A percentile compares a stretch with the other conserved stretches of the same genome.
These are phyloP conservation scores for Leptopilina drosophilae DNA, from an alignment of 2,888 invertebrate genomes.

Conservation along the genomic window DNA sequence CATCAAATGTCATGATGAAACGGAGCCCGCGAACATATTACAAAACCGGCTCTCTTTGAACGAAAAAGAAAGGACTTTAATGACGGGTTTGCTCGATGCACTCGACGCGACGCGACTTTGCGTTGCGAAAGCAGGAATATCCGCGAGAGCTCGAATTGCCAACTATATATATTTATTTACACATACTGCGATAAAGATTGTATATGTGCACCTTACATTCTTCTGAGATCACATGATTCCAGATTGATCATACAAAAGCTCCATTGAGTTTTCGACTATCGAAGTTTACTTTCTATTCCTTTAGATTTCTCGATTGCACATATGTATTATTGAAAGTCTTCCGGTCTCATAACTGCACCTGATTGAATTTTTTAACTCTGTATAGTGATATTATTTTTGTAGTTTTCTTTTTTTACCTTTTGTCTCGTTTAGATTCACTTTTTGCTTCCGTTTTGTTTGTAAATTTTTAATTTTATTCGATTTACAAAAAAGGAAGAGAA, in stretches of 20 bases:
- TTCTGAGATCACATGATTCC: constrained; percentile 33
- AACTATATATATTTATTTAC: not conserved
- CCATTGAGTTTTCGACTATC: constrained; percentile 40
- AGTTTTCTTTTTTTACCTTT: too few species aligned
- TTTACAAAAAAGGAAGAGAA: too few species aligned
- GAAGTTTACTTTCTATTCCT: constrained; percentile 36
- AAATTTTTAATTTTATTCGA: too few species aligned
- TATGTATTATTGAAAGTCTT: constrained; percentile 21
- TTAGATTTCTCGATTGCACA: constrained; percentile 22
- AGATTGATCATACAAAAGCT: constrained; percentile 40
- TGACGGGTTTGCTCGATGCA: constrained; percentile 37
- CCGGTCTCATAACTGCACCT: constrained; percentile 22
- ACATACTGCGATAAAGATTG: not conserved
- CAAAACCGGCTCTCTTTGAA: constrained; percentile 39
- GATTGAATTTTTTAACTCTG: constrained; percentile 17
- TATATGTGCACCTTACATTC: constrained; percentile 4
- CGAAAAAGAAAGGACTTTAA: constrained; percentile 39
- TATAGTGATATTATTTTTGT: not conserved
- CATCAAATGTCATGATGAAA: constrained; percentile 31
- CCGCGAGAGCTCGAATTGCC: constrained; percentile 37
- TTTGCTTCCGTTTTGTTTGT: too few species aligned
- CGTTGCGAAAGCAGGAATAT: constrained; percentile 40
- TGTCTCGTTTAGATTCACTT: too few species aligned
- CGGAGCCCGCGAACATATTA: constrained; percentile 22
- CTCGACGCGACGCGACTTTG: constrained; percentile 27